These are phyloP conservation scores for Rhynchophorus ferrugineus DNA, from an alignment of 1,140 invertebrate species.

Conservation along the genomic window DNA sequence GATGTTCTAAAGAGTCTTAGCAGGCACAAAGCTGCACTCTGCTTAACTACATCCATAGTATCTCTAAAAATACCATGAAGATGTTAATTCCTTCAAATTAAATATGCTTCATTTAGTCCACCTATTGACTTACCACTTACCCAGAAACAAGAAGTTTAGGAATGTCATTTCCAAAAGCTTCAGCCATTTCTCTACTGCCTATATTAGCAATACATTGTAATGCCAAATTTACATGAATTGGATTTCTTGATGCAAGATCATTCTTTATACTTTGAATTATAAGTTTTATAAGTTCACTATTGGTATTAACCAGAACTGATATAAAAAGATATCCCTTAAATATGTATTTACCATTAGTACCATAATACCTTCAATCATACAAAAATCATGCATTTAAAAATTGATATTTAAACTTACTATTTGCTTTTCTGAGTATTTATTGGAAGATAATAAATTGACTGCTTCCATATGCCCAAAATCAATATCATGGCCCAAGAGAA, in stretches of 20 bases:
- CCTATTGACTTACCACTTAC: slow-evolving; percentile 46
- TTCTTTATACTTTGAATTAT: slow-evolving; percentile 99
- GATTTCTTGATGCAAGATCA: slow-evolving; percentile 93
- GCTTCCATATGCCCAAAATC: slow-evolving; percentile 99
- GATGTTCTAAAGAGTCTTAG: slow-evolving; percentile 87
- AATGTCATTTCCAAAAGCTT: slow-evolving; percentile 96
- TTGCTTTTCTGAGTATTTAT: slow-evolving; percentile 99
- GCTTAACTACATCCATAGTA: slow-evolving; percentile 99
- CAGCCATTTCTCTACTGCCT: slow-evolving; percentile 98
- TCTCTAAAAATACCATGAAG: slow-evolving; percentile 56
- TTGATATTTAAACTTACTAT: slow-evolving; percentile 68
- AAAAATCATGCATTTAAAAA: background rate
- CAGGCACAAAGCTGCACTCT: slow-evolving; percentile 95
- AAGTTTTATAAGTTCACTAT: slow-evolving; percentile 97
- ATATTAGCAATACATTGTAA: slow-evolving; percentile 99
- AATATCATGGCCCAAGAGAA: slow-evolving; percentile 97
- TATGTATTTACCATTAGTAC: slow-evolving; percentile 1
- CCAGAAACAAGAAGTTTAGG: slow-evolving; percentile 96
- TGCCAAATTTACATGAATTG: slow-evolving; percentile 98
- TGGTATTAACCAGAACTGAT: slow-evolving; percentile 97
- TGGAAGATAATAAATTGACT: slow-evolving; percentile 98
- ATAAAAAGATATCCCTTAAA: slow-evolving; percentile 95
- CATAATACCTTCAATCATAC: slow-evolving; percentile 2
- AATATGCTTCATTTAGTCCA: background rate
- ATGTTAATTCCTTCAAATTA: slow-evolving; percentile 8